These are phyloP conservation scores for Scaptomyza graminum DNA, from an alignment of 1,140 invertebrate genomes.

Conservation along the genomic window DNA sequence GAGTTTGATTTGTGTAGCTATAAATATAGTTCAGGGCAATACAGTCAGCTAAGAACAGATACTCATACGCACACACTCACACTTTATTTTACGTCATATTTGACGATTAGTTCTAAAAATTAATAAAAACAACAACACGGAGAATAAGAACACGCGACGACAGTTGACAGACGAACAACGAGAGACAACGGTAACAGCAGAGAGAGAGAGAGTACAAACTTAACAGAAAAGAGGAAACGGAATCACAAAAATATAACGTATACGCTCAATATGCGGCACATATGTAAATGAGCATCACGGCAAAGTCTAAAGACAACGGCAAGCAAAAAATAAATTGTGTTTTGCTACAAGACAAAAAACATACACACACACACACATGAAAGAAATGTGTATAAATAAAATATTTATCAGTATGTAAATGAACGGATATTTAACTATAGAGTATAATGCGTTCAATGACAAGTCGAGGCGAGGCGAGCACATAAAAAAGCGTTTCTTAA, in stretches of 20 bases:
- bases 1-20: slow-evolving; percentile 69
- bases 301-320: slow-evolving; percentile 25
- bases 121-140: slow-evolving; percentile 51
- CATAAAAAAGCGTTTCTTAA: slow-evolving; percentile 30
- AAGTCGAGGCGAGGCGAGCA: slow-evolving; percentile 21
- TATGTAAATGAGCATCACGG: slow-evolving; percentile 53
- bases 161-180: slow-evolving; percentile 36
- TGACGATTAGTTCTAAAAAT: slow-evolving; percentile 68
- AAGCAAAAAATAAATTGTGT: slow-evolving; percentile 19
- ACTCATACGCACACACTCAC: slow-evolving; percentile 8
- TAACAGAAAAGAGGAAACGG: slow-evolving; percentile 23
- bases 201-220: slow-evolving; percentile 21
- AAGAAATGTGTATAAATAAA: slow-evolving; percentile 49
- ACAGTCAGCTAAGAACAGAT: slow-evolving; percentile 6
- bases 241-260: slow-evolving; percentile 63
- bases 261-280: slow-evolving; percentile 50
- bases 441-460: slow-evolving; percentile 41
- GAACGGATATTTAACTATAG: slow-evolving; percentile 35
- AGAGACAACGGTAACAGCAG: slow-evolving; percentile 32
- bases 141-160: slow-evolving; percentile 52
- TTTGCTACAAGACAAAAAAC: slow-evolving; percentile 8
- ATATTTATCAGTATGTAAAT: slow-evolving; percentile 21
- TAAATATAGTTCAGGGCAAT: slow-evolving; percentile 76
- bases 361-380: slow-evolving; percentile 23
- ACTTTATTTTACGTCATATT: slow-evolving; percentile 65